Base-by-base conservation (phyloP, 2,113 vertebrate species). In the Oryzias melastigma region DNA sequence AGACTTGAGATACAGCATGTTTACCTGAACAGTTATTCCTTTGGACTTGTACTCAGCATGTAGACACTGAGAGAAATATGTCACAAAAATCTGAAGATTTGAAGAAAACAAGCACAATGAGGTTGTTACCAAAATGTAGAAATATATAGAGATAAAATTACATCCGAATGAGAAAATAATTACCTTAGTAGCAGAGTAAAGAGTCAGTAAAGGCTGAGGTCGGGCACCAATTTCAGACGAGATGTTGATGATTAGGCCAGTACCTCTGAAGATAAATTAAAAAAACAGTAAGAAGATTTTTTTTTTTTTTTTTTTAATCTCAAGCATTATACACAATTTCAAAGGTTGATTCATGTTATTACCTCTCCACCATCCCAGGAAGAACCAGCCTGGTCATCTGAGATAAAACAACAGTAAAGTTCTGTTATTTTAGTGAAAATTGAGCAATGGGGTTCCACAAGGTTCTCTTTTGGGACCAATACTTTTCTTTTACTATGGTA, bases 21-120 rank as follows among this genome's bases (percentile, higher is more conserved):
- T 66, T 89, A 93, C 93, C 92, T 94, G 93, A 22, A 93, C 80
- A 3, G 59, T 88, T 67, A 94, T 86, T 22, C 93, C 94, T 4
- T 65, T 57, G 16, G 85, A 62, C 44, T 65, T 77, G 77, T 93
- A 93, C 74, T 93, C 93, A 4, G 85, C 69, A 48, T 90, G 72
- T 46, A 94, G 79, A 62, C 85, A 76, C 16, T 54, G 62, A 35
- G 92, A 94, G 72, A 94, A 92, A 81, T 74, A 89, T 14, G 76
- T 82, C 12, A 91, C 75, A 57, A 92, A 93, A 54, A 61, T 80
- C 92, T 94, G 77, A 45, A 81, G 78, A 6, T 15, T 48, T 75
- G n/a, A 53, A 29, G 45, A 69, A 58, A 41, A 51, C 27, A 61
- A 16, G 2, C 40, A 45, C 17, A 25, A 14, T 17, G 24, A 47